phyloP scores from a whole-genome alignment of 2,888 invertebrate genomes.

The Nysson spinosus region DNA sequence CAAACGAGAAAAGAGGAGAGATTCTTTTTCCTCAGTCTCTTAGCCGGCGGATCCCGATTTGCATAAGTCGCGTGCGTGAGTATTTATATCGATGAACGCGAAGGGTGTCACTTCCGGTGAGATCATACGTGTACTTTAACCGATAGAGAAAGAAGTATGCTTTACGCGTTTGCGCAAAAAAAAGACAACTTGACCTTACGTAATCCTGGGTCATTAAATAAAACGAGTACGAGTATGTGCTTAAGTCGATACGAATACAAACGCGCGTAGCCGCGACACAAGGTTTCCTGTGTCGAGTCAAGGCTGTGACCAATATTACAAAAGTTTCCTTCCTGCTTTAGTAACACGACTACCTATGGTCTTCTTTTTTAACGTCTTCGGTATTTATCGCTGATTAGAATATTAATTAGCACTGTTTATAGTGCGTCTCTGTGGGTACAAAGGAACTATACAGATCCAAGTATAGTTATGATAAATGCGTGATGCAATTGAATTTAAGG shows the following conservation, averaged over 20 bases:
- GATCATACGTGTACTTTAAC: constrained; percentile 47
- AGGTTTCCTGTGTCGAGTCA: constrained; percentile 43
- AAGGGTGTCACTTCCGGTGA: constrained; percentile 64
- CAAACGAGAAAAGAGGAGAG: background rate
- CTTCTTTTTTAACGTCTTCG: background rate
- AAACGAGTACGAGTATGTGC: constrained; percentile 2
- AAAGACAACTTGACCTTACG: constrained; percentile 47
- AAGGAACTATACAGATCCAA: too few relatives aligned
- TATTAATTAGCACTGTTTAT: background rate
- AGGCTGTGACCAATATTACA: constrained; percentile 51
- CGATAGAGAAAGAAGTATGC: constrained; percentile 10
- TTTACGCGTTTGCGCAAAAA: constrained; percentile 43
- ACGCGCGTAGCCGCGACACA: constrained; percentile 5
- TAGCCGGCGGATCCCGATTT: background rate
- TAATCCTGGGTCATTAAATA: constrained; percentile 43
- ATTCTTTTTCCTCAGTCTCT: constrained; percentile 11
- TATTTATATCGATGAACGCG: constrained; percentile 69
- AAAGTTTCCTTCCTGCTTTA: constrained; percentile 16
- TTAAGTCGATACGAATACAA: background rate
- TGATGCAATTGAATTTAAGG: too few relatives aligned
- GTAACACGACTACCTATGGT: background rate
- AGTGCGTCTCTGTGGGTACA: too few relatives aligned
- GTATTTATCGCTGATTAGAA: too few relatives aligned
- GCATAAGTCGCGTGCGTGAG: constrained; percentile 22
- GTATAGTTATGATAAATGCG: too few relatives aligned